A percentile compares a stretch with the other conserved stretches of the same genome.
These are phyloP conservation scores for Linhomoeus sp. DNA, from an alignment of 2,888 invertebrate species.

Conservation along the genomic window DNA sequence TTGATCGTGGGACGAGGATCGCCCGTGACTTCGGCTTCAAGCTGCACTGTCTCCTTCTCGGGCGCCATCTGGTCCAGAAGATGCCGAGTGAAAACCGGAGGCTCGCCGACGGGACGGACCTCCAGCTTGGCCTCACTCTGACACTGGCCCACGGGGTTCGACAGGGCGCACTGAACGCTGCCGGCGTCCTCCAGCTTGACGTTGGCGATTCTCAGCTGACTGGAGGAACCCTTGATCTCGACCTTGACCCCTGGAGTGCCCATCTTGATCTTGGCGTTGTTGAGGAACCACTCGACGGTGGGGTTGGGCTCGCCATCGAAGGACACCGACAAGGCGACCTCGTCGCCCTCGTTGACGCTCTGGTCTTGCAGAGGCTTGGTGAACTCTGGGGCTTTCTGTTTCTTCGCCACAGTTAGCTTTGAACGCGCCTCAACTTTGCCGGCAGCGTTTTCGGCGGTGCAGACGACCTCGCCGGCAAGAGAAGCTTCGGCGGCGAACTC, in stretches of 20 bases:
- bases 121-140: no score
- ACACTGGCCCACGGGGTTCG: no score
- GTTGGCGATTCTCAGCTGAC: no score
- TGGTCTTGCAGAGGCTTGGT: constrained; percentile 36
- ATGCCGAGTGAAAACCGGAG: no score
- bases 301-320: constrained; percentile 25
- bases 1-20: not conserved
- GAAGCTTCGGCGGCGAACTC: not conserved
- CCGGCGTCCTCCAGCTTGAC: no score
- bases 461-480: not conserved
- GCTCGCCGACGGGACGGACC: no score
- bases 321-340: no score
- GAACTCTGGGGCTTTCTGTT: constrained; percentile 19
- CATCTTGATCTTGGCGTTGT: not conserved
- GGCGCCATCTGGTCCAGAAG: no score
- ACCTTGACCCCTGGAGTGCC: no score
- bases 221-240: no score
- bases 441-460: not conserved
- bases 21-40: not conserved
- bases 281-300: constrained; percentile 12
- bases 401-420: constrained; percentile 14
- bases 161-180: no score
- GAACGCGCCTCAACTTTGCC: not conserved
- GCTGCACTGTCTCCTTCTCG: not conserved
- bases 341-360: constrained; percentile 51